Evolutionary conservation across 1,140 invertebrate species (phyloP).

Genomic region (Hesperophylax magnus): DNA sequence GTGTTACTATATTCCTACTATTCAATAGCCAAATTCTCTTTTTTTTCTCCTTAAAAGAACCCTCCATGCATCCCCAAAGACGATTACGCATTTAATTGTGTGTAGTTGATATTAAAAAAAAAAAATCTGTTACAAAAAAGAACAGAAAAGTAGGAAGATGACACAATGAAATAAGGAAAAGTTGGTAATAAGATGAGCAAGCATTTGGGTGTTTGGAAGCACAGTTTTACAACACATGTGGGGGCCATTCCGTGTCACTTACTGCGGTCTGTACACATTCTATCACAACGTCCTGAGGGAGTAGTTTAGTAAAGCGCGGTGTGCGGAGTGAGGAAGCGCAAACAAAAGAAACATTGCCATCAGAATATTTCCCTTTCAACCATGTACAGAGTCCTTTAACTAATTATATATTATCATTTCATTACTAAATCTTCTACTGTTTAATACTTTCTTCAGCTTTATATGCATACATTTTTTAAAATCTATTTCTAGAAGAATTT

Average conservation of each 20-base stretch:
- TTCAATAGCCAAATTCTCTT: too few relatives aligned
- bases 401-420: background rate
- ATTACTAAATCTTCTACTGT: background rate
- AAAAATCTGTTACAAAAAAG: too few relatives aligned
- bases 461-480: too few relatives aligned
- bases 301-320: constrained; percentile 53
- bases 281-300: constrained; percentile 50
- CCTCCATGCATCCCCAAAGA: too few relatives aligned
- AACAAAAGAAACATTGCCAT: constrained; percentile 47
- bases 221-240: constrained; percentile 44
- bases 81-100: too few relatives aligned
- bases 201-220: constrained; percentile 20
- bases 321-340: constrained; percentile 50
- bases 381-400: background rate
- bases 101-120: too few relatives aligned
- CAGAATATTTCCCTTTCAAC: background rate
- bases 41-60: too few relatives aligned
- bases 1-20: too few relatives aligned
- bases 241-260: constrained; percentile 45
- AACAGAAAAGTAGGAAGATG: too few relatives aligned
- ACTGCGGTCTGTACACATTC: constrained; percentile 52
- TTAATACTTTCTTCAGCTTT: too few relatives aligned
- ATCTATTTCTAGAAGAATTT: too few relatives aligned
- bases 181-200: background rate
- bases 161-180: too few relatives aligned